These are phyloP conservation scores for Drosophila simulans DNA, from an alignment of 1,140 invertebrate species.

Conservation along the genomic window DNA sequence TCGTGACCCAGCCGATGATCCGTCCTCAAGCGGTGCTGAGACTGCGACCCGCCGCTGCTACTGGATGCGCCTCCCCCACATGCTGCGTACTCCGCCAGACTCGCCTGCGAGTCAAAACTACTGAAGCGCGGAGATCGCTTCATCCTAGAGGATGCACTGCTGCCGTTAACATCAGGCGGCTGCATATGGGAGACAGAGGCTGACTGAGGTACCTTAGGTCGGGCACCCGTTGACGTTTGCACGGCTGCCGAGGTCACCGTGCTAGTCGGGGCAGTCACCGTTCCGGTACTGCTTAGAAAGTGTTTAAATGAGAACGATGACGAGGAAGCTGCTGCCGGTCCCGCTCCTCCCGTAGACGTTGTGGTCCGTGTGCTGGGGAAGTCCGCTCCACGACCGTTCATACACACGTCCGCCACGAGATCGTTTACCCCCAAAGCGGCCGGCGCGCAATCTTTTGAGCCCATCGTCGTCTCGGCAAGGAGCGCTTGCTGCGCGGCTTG, in stretches of 20 bases:
- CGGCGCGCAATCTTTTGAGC: constrained; percentile 18
- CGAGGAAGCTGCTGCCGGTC: constrained; percentile 21
- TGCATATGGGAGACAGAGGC: constrained; percentile 70
- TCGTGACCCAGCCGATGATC: constrained; percentile 47
- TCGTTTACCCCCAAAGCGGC: constrained; percentile 55
- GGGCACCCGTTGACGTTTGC: constrained; percentile 78
- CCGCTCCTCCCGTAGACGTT: constrained; percentile 13
- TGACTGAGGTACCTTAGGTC: constrained; percentile 83
- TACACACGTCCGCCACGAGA: constrained; percentile 71
- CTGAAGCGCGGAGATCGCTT: constrained; percentile 84
- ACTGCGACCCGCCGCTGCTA: constrained; percentile 21
- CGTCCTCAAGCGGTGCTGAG: constrained; percentile 28
- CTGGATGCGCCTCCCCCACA: constrained; percentile 26
- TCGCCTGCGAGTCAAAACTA: constrained; percentile 84
- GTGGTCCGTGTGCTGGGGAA: constrained; percentile 57
- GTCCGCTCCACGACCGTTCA: constrained; percentile 52
- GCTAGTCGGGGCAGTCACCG: constrained; percentile 73
- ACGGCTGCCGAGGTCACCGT: constrained; percentile 63
- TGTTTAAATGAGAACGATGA: constrained; percentile 91
- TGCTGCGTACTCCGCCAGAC: constrained; percentile 79
- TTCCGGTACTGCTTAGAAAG: constrained; percentile 86
- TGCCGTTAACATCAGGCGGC: constrained; percentile 58
- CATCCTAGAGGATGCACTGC: constrained; percentile 73
- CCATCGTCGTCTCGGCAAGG: constrained; percentile 26
- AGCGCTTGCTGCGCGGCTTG: constrained; percentile 35